Percentiles rank a stretch among this genome's conserved stretches.
Conservation (phyloP, 2,797 vertebrate genomes). For the Brachyalestes nurse region DNA sequence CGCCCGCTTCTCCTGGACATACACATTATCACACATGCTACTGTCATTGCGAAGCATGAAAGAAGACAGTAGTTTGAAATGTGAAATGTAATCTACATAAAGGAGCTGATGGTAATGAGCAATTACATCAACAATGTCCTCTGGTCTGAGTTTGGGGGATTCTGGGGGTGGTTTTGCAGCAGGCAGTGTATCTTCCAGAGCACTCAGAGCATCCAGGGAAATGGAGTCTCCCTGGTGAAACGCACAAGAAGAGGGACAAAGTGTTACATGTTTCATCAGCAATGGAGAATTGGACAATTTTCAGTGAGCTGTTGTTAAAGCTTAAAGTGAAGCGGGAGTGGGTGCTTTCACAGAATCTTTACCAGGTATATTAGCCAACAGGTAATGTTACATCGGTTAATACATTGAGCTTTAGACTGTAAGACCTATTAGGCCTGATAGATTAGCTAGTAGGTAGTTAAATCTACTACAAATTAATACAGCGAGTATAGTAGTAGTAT, state of each 20-base stretch:
- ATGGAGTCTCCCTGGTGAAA: slow-evolving; percentile 55
- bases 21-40: background rate
- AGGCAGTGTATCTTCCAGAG: slow-evolving; percentile 65
- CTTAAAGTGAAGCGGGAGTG: slow-evolving; percentile 48
- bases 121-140: slow-evolving; percentile 73
- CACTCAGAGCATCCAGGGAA: slow-evolving; percentile 70
- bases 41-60: background rate
- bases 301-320: too few species aligned
- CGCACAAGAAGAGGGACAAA: slow-evolving; percentile 11
- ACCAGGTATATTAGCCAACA: slow-evolving; percentile 11
- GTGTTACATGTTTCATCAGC: background rate
- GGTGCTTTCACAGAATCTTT: slow-evolving; percentile 8
- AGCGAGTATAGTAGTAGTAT: background rate
- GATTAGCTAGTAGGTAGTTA: background rate
- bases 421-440: too few species aligned
- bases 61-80: too few species aligned
- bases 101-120: too few species aligned
- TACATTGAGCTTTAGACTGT: background rate
- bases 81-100: background rate
- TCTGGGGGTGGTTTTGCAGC: slow-evolving; percentile 64
- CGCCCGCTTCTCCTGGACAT: slow-evolving; percentile 16
- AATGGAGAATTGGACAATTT: background rate
- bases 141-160: slow-evolving; percentile 68
- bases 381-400: background rate
- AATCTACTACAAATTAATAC: background rate